Evolutionary conservation across 2,113 vertebrate species (phyloP), one percentile per base, ranked within the genome.

Genomic region (Aspidoscelis tigris): DNA sequence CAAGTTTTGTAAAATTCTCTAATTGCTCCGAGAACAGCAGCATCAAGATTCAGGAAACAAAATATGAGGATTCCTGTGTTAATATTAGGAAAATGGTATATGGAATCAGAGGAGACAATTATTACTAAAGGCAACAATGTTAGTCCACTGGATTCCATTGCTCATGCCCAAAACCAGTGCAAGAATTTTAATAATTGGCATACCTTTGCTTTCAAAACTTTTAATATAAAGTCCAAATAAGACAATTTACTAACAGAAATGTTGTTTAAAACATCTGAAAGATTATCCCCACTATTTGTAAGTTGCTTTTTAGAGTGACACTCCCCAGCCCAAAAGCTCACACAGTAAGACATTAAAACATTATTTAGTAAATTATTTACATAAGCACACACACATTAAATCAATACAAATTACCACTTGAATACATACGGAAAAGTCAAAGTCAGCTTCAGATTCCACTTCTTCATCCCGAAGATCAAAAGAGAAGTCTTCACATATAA

Each of bases 401-500:
- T 14, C 18, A 10, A 18, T 18, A 73, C 7, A 39, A 21, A 55
- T 21, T 43, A 24, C 8, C 70, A 61, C 0, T 44, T 18, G 10
- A 71, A 86, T 73, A 82, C 75, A 83, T 21, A 86, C 88, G 61
- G 64, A 82, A 84, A 55, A 44, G 77, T 76, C 69, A 76, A 2
- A 1, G 78, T 78, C 88, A 75, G 78, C 33, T 24, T 87, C 79
- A 84, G 53, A 26, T 53, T 91, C 81, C 58, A 61, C 50, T 7
- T 79, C 76, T 53, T 88, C 33, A 5, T 61, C 82, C 43, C 33
- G 55, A 66, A 81, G 50, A 78, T 80, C 81, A 84, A 21, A 53
- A 20, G 85, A 90, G 84, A 88, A 88, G 24, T 89, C 83, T 89
- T 91, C 89, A 88, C 47, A 86, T 66, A 77, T 66, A 86, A 83